These are phyloP conservation scores for Phalloptychus januarius DNA, from an alignment of 2,797 vertebrate species.

Conservation along the genomic window DNA sequence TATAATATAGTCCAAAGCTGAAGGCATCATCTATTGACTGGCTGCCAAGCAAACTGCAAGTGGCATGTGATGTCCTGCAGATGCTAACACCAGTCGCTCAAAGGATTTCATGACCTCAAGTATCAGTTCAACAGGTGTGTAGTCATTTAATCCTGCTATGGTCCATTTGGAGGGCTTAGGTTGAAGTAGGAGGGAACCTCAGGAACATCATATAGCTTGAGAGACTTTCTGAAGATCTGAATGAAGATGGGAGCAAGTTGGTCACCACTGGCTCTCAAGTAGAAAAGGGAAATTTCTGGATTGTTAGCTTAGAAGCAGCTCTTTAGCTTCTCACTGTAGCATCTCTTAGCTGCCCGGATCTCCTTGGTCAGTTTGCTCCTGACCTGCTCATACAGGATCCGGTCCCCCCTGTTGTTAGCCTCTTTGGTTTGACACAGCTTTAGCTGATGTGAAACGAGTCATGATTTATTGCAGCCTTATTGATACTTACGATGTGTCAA, in stretches of 20 bases:
- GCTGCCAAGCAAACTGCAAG: no score
- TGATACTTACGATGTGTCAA: no score
- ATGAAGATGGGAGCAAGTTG: not conserved
- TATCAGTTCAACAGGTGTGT: no score
- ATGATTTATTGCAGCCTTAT: no score
- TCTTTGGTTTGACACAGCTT: not conserved
- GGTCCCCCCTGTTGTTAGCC: not conserved
- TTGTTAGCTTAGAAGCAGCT: not conserved
- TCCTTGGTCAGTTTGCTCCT: not conserved
- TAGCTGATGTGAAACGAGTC: not conserved
- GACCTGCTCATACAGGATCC: not conserved
- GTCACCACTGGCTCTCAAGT: not conserved
- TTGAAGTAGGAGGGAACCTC: not conserved
- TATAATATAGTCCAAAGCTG: no score
- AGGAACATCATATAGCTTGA: no score
- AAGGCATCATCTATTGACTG: no score
- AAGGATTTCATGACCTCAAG: no score
- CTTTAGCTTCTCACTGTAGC: not conserved
- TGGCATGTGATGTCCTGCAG: no score
- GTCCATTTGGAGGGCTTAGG: no score
- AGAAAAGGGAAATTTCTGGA: not conserved
- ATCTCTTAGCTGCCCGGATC: not conserved
- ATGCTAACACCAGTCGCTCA: no score
- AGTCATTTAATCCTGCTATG: no score
- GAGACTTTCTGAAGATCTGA: not conserved